Base-by-base conservation (phyloP, 2,797 vertebrate genomes). In the Myotis pilosus region DNA sequence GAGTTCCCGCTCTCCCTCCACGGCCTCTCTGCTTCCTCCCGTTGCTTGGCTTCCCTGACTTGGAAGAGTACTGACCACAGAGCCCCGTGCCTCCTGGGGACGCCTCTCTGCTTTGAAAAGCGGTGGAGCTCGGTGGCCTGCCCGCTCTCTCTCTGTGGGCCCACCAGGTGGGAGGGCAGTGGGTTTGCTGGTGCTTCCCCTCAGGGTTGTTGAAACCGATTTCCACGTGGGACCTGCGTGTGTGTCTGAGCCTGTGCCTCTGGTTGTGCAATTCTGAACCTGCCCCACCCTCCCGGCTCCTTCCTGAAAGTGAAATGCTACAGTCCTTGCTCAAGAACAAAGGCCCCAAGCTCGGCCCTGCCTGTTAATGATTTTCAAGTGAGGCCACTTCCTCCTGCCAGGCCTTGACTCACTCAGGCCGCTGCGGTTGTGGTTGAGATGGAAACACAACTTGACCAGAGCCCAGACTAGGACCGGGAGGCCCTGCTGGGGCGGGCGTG, bases 261-360 rank as follows among this genome's bases (percentile, higher is more conserved):
- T 22, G 36, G 17, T 95, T 96, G 53, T 83, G 85, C 76, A 90
- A 92, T 76, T 87, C 66, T 13, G 71, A 89, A 51, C 72, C 41
- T 10, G 96, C 93, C 86, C 38, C 90, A 62, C 93, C 97, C 94
- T 94, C 79, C 66, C 72, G 38, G 71, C 93, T 94, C 86, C 95
- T 96, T 96, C 95, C 97, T 95, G 93, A 97, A 96, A 96, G 96
- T 91, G 94, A 95, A 97, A 94, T 69, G 87, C 68, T 75, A 28
- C 91, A 94, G 74, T 84, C 74, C 82, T 90, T 95, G 90, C 95
- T 91, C 83, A 94, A 92, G 93, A 97, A 96, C 95, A 97, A 96
- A 97, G 88, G 92, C 78, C 89, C 69, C 60, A 25, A 51, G 93
- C 71, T 57, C 66, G 76, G 87, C 53, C 92, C 49, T 69, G 75